These are phyloP conservation scores for Drosophila fuyamai DNA, from an alignment of 1,140 invertebrate genomes.

Conservation along the genomic window DNA sequence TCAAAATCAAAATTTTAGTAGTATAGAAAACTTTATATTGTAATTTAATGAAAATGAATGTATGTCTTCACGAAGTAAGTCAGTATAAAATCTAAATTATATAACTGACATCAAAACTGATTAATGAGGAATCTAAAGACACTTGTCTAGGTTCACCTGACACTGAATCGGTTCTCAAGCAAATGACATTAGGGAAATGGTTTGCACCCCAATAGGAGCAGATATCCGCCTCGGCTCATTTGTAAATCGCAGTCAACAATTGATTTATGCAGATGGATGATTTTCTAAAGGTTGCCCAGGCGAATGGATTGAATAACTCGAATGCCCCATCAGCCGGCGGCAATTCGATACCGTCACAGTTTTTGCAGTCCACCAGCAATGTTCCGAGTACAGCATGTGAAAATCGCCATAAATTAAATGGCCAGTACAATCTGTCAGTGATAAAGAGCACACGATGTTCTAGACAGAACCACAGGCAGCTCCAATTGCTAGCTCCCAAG, in stretches of 20 bases:
- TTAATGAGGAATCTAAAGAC: conserved; percentile 25
- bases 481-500: conserved; percentile 43
- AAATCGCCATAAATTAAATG: conserved; percentile 57
- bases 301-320: conserved; percentile 48
- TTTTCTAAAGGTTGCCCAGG: conserved; percentile 49
- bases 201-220: conserved; percentile 7
- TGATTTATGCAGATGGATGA: conserved; percentile 61
- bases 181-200: conserved; percentile 34
- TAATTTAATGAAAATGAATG: too few species aligned
- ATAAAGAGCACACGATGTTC: conserved; percentile 64
- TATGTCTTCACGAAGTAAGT: neutral
- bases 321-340: conserved; percentile 24
- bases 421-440: conserved; percentile 62
- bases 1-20: too few species aligned
- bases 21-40: too few species aligned
- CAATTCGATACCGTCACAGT: conserved; percentile 35
- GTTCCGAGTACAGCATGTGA: conserved; percentile 32
- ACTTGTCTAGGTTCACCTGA: conserved; percentile 10
- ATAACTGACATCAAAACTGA: conserved; percentile 18
- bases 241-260: conserved; percentile 48
- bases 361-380: conserved; percentile 10
- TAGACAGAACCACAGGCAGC: conserved; percentile 46
- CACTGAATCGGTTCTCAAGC: conserved; percentile 30
- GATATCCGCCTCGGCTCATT: conserved; percentile 42
- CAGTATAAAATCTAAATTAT: neutral